Percentiles rank a stretch among this genome's conserved stretches.
These are phyloP conservation scores for Sympetrum striolatum DNA, from an alignment of 2,888 invertebrate genomes.

Conservation along the genomic window DNA sequence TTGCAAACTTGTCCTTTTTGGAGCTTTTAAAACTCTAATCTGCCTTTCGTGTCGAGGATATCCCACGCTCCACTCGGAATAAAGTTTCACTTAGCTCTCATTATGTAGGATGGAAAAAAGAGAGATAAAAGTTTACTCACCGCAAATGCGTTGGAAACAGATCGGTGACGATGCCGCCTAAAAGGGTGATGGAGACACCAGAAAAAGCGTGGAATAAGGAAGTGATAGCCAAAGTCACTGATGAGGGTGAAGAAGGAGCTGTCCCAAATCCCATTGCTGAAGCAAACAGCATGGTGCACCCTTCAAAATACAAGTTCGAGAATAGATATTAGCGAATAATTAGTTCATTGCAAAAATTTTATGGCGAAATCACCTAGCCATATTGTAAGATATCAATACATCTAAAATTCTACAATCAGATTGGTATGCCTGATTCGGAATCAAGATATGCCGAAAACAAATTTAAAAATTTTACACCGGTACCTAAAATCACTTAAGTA, in stretches of 20 bases:
- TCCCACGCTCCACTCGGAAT: no score
- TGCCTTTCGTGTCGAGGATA: no score
- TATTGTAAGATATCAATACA: no score
- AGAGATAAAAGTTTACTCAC: neutral
- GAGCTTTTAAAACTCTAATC: no score
- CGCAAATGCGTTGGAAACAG: slow-evolving; percentile 6
- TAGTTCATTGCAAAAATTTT: neutral
- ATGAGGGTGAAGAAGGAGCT: neutral
- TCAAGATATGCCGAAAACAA: no score
- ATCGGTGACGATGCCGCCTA: slow-evolving; percentile 5
- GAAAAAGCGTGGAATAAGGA: slow-evolving; percentile 16
- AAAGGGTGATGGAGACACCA: slow-evolving; percentile 19
- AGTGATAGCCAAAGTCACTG: neutral
- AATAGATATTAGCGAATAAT: neutral
- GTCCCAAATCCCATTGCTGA: slow-evolving; percentile 5
- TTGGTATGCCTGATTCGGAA: no score
- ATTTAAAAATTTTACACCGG: no score
- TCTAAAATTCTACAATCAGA: no score
- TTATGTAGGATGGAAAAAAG: neutral
- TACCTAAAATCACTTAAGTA: no score
- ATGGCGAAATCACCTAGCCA: no score
- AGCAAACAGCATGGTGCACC: neutral
- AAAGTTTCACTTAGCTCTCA: no score
- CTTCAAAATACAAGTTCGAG: neutral
- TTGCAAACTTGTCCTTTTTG: no score